Conservation (phyloP, 2,888 invertebrate genomes). For the Amblyteles armatorius region DNA sequence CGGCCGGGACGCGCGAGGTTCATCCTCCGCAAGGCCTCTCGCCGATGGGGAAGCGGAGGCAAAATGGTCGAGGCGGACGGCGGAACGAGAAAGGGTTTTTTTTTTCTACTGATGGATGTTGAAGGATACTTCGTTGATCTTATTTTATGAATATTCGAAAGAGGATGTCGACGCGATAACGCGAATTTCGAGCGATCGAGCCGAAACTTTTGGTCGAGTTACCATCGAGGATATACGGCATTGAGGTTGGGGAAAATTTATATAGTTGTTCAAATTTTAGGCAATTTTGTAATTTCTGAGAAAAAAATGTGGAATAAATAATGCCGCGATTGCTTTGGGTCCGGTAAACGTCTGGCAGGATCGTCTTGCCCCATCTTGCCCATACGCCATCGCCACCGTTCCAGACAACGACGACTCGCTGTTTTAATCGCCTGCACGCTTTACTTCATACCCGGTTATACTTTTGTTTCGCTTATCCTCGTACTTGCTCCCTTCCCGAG, state of each 20-base stretch:
- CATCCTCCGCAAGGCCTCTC: constrained; percentile 29
- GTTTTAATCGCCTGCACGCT: constrained; percentile 9
- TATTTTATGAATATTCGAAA: too few species aligned
- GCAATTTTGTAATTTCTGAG: too few species aligned
- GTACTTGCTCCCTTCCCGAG: constrained; percentile 45
- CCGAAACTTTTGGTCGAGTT: too few species aligned
- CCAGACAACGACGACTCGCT: constrained; percentile 18
- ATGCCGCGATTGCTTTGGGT: background rate
- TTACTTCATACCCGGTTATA: constrained; percentile 31
- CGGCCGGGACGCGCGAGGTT: constrained; percentile 17
- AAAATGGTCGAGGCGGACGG: background rate
- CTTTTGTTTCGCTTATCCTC: constrained; percentile 53
- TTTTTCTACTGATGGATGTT: background rate
- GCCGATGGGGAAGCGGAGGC: background rate
- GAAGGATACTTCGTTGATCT: background rate
- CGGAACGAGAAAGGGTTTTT: background rate
- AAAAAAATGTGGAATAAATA: too few species aligned
- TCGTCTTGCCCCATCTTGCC: constrained; percentile 49
- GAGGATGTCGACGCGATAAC: too few species aligned
- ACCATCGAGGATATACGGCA: too few species aligned
- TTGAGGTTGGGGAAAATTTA: too few species aligned
- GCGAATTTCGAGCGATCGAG: too few species aligned
- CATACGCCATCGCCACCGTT: constrained; percentile 38
- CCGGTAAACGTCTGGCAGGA: too few species aligned
- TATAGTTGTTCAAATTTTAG: too few species aligned